phyloP scores from a whole-genome alignment of 2,113 vertebrate species.

The Austrofundulus limnaeus region DNA sequence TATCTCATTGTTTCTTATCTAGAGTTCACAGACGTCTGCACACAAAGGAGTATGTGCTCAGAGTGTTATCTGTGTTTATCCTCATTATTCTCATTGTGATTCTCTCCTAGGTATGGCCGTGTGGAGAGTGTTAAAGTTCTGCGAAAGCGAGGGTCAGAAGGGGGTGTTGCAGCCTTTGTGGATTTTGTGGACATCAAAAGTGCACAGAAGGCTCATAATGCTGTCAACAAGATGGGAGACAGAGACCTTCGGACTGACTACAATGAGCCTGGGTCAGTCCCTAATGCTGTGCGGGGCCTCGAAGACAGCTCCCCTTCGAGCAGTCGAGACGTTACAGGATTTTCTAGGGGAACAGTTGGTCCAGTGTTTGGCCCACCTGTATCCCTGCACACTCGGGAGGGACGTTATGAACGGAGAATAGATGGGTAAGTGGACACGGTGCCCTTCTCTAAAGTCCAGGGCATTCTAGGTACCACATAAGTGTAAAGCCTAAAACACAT shows the following conservation, averaged over 20 bases:
- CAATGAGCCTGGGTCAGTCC: slow-evolving; percentile 99
- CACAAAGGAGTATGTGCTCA: neutral
- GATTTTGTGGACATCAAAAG: slow-evolving; percentile 99
- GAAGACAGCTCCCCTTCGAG: slow-evolving; percentile 98
- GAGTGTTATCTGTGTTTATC: slow-evolving; percentile 11
- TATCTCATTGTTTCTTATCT: neutral
- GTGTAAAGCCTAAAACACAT: slow-evolving; percentile 71
- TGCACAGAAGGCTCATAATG: slow-evolving; percentile 99
- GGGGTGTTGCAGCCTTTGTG: slow-evolving; percentile 98
- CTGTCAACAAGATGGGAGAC: slow-evolving; percentile 99
- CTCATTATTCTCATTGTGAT: slow-evolving; percentile 59
- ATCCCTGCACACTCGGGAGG: slow-evolving; percentile 99
- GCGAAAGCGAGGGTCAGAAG: slow-evolving; percentile 96
- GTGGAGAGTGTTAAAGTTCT: slow-evolving; percentile 99
- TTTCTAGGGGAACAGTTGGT: slow-evolving; percentile 97
- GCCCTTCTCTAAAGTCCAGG: slow-evolving; percentile 73
- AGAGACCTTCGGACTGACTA: slow-evolving; percentile 99
- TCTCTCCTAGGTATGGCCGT: slow-evolving; percentile 90
- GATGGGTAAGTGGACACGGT: slow-evolving; percentile 86
- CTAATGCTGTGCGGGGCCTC: slow-evolving; percentile 95
- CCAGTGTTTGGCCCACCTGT: slow-evolving; percentile 94
- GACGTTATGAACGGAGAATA: slow-evolving; percentile 97
- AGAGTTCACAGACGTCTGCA: too few relatives aligned
- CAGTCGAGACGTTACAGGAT: slow-evolving; percentile 99
- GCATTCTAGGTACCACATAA: slow-evolving; percentile 75